Conservation (phyloP, 2,888 invertebrate genomes). For the Lepidocyrtinus sp. region DNA sequence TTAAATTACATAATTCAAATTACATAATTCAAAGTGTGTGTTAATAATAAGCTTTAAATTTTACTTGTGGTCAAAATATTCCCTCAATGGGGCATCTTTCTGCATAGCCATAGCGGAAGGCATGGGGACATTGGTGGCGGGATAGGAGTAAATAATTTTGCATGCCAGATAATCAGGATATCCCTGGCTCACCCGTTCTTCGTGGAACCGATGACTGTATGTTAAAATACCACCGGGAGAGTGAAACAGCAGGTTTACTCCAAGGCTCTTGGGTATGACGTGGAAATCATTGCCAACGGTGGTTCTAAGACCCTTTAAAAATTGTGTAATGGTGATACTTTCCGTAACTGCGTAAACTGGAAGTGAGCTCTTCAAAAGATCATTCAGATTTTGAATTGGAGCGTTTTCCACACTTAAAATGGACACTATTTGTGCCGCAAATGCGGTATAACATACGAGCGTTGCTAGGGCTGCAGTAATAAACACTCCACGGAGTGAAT, state of each 20-base stretch:
- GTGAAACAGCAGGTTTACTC: not conserved
- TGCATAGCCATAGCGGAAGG: constrained; percentile 27
- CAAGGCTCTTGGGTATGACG: not conserved
- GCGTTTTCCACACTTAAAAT: not conserved
- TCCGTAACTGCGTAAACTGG: not conserved
- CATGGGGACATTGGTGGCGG: not conserved
- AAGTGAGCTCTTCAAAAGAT: not conserved
- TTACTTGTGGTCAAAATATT: constrained; percentile 32
- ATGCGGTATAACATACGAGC: constrained; percentile 11
- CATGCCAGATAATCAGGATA: constrained; percentile 16
- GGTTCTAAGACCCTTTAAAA: not conserved
- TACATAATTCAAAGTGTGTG: too few species aligned
- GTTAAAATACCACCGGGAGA: not conserved
- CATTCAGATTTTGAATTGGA: not conserved
- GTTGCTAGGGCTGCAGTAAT: not conserved
- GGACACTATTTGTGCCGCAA: constrained; percentile 1
- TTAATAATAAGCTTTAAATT: not conserved
- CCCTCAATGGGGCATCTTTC: constrained; percentile 27
- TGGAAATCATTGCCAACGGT: not conserved
- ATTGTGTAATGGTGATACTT: not conserved
- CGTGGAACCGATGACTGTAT: constrained; percentile 16
- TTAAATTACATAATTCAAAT: not conserved
- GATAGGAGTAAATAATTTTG: constrained; percentile 13
- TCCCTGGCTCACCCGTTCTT: not conserved
- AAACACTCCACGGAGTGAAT: not conserved